A percentile compares a stretch with the other conserved stretches of the same genome.
Conservation (phyloP, 2,113 vertebrate species). For the Labeo rohita region DNA sequence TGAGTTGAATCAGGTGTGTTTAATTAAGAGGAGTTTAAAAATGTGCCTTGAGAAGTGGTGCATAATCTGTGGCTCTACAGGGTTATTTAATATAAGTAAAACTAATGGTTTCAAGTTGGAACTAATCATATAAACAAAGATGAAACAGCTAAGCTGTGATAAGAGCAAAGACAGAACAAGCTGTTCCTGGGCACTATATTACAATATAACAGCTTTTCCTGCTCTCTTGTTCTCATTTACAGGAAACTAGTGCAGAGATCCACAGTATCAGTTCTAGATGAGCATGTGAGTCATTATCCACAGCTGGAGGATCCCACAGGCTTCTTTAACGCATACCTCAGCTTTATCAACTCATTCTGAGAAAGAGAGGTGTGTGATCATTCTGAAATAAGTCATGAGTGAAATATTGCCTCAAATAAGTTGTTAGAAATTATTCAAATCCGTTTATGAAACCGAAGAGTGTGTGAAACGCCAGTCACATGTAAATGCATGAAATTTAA, state of each 20-base stretch:
- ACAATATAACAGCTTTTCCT: background rate
- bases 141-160: background rate
- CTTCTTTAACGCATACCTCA: slow-evolving; percentile 90
- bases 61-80: background rate
- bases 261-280: slow-evolving; percentile 86
- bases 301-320: slow-evolving; percentile 94
- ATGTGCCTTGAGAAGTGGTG: background rate
- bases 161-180: background rate
- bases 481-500: slow-evolving; percentile 22
- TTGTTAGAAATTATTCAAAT: background rate
- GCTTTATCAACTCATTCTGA: slow-evolving; percentile 97
- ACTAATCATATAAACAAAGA: background rate
- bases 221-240: slow-evolving; percentile 29
- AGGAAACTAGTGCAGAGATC: slow-evolving; percentile 87
- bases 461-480: background rate
- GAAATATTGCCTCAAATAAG: background rate
- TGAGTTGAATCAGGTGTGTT: background rate
- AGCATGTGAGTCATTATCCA: slow-evolving; percentile 95
- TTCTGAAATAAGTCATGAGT: background rate
- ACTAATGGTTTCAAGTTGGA: background rate
- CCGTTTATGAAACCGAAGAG: background rate
- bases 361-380: background rate
- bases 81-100: background rate
- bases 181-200: background rate
- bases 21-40: background rate